Evolutionary conservation across 2,113 vertebrate species (phyloP), one percentile per base, ranked within the genome.

Genomic region (Morone saxatilis): DNA sequence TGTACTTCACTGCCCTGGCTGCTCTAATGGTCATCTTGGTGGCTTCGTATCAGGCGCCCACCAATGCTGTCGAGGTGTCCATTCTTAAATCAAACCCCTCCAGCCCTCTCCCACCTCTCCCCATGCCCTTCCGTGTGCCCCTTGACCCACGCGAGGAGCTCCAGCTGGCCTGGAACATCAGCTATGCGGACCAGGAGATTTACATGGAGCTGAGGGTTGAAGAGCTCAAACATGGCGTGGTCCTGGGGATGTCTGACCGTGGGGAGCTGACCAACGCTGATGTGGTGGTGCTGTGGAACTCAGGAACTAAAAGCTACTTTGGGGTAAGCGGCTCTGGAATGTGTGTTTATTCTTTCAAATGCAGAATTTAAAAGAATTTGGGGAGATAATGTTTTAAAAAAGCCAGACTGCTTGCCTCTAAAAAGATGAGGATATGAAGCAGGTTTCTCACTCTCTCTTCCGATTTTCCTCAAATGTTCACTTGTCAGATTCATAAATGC

Each of bases 191-290:
- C 57, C 93, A 97, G 89, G 94, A 84, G 0, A 47, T 99, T 14
- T 86, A 96, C 67, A 96, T 99, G 92, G 94, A 94, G 94, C 94
- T 99, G 31, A 90, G 88, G 71, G 16, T 95, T 56, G 94, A 69
- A 2, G 66, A 95, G 7, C 89, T 95, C 51, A 83, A 17, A 8
- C 95, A 96, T 0, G 98, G 98, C 0, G 14, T 99, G 38, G 87
- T 99, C 20, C 96, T 99, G 0, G 98, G 98, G 25, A 98, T 99
- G 97, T 99, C 98, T 0, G 97, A 99, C 91, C 92, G 95, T 0
- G 98, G 98, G 0, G 94, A 97, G 84, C 89, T 98, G 1, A 94
- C 94, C 84, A 95, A 97, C 0, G 97, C 98, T 0, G 98, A 99
- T 81, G 91, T 99, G 81, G 93, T 95, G 0, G 93, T 98, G 76